These are phyloP conservation scores for Sterna hirundo DNA, from an alignment of 2,113 vertebrate genomes.

Conservation along the genomic window DNA sequence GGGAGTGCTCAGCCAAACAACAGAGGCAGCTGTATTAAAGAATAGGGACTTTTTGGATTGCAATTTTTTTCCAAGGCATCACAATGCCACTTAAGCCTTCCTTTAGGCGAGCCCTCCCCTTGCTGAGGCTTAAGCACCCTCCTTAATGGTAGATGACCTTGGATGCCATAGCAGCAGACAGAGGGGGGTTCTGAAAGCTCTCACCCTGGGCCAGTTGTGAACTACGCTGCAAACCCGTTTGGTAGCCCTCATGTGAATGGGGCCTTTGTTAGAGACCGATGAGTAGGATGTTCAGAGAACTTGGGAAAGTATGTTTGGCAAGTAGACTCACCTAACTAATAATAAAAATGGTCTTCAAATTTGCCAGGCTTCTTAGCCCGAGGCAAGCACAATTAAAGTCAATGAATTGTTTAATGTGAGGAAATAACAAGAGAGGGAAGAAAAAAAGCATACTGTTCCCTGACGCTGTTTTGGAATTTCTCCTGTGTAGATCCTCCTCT, in stretches of 20 bases:
- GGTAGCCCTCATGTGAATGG: slow-evolving; percentile 9
- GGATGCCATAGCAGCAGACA: background rate
- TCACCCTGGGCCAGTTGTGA: background rate
- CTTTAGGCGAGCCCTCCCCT: background rate
- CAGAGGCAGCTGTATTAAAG: background rate
- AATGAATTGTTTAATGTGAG: slow-evolving; percentile 63
- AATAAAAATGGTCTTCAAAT: slow-evolving; percentile 51
- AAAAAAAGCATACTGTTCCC: background rate
- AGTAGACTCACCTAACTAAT: slow-evolving; percentile 52
- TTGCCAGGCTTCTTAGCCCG: slow-evolving; percentile 40
- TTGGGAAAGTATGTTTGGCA: slow-evolving; percentile 62
- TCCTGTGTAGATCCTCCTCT: slow-evolving; percentile 4
- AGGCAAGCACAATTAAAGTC: slow-evolving; percentile 39
- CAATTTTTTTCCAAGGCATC: background rate
- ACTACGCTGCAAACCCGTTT: background rate
- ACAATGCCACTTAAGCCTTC: background rate
- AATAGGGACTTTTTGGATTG: background rate
- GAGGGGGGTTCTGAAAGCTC: background rate
- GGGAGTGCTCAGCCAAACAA: background rate
- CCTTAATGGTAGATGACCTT: background rate
- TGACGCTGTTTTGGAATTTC: slow-evolving; percentile 23
- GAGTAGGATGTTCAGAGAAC: slow-evolving; percentile 51
- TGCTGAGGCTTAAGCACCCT: background rate
- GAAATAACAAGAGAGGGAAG: slow-evolving; percentile 26
- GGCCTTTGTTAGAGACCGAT: slow-evolving; percentile 26